Evolutionary conservation across 2,888 invertebrate genomes (phyloP), one percentile per base, ranked within the genome.

Genomic region (Heliconius ethilla): DNA sequence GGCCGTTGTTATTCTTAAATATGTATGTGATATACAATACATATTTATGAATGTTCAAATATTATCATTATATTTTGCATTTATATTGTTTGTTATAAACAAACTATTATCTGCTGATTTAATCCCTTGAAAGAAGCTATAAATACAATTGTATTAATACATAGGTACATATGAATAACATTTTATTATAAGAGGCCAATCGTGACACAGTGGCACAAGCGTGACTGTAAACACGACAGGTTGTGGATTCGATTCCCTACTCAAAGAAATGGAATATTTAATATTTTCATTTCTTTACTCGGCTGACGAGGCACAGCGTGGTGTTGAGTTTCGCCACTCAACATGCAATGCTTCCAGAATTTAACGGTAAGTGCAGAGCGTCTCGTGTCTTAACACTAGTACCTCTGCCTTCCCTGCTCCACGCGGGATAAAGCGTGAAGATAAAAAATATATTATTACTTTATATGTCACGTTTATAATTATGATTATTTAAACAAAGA

Each of bases 1-100:
- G 78, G 80, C 81, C 79, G 80, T 74, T 27, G 62, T 22, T 37
- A 45, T 62, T 18, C 9, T 13, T 63, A 74, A 29, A 74, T 63
- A 65, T 40, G 18, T 40, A 65, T 65, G 29, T 37, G 0, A 18
- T 72, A 72, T 72, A 72, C 15, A 27, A 33, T 59, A 33, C 55
- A 55, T 59, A 5, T 55, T n/a, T 51, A 6, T 55, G 15, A n/a
- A 6, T 55, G 3, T 18, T 67, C n/a, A 7, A 15, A 22, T 55
- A 9, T 55, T 22, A 2, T 55, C 9, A 55, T 55, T 55, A 10
- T 55, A 55, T 10, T 55, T n/a, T 0, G 22, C 18, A 55, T 55
- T 51, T 45, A 22, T 9, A 9, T 22, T 22, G 3, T 7, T 55
- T 55, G 7, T 22, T 55, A 22, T 3, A n/a, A 55, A n/a, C 9